phyloP scores from a whole-genome alignment of 1,140 invertebrate species.

The Maconellicoccus hirsutus region DNA sequence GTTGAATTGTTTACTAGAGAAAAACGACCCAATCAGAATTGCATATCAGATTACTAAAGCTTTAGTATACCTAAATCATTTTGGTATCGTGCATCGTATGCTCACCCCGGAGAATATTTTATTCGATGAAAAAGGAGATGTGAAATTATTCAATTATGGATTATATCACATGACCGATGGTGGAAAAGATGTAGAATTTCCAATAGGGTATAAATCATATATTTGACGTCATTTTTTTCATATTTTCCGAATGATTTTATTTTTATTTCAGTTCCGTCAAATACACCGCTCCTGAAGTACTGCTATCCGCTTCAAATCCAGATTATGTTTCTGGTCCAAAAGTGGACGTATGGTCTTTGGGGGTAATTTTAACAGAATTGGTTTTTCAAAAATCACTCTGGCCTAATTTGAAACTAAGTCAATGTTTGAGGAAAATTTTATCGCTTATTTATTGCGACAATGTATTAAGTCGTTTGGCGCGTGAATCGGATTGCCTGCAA shows the following conservation, averaged over 20 bases:
- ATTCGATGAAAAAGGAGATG: conserved; percentile 52
- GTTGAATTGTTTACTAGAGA: not conserved
- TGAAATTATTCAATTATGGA: conserved; percentile 87
- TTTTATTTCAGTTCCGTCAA: conserved; percentile 47
- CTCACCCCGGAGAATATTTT: conserved; percentile 75
- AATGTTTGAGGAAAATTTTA: conserved; percentile 59
- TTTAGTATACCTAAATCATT: conserved; percentile 57
- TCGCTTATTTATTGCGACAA: conserved; percentile 50
- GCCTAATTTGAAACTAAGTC: conserved; percentile 55
- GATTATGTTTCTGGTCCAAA: conserved; percentile 43
- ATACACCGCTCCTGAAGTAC: conserved; percentile 77
- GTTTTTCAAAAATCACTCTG: conserved; percentile 51
- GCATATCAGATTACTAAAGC: conserved; percentile 54
- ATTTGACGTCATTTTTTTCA: conserved; percentile 18
- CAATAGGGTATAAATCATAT: conserved; percentile 67
- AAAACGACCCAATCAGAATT: not conserved
- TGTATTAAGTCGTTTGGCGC: conserved; percentile 59
- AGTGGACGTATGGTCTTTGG: conserved; percentile 83
- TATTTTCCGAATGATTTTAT: conserved; percentile 25
- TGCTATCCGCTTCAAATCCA: conserved; percentile 38
- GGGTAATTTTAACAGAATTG: conserved; percentile 72
- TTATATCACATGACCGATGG: conserved; percentile 79
- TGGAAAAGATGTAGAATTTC: conserved; percentile 78
- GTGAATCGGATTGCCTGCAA: conserved; percentile 59
- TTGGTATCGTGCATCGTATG: conserved; percentile 65